Evolutionary conservation across 2,888 invertebrate genomes (phyloP).

Genomic region (Synergus japonicus): DNA sequence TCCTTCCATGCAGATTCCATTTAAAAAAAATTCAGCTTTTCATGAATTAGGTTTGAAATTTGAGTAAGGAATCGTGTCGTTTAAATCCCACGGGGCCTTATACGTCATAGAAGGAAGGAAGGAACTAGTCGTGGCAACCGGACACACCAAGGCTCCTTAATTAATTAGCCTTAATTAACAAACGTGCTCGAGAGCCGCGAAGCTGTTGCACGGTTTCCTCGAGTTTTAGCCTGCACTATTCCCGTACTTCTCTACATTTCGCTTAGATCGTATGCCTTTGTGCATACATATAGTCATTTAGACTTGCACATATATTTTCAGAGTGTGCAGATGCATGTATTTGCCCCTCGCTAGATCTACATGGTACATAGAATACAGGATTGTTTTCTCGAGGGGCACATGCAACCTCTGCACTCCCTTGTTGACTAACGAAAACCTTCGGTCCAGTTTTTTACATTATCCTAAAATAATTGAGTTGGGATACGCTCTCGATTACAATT

Average conservation of each 20-base stretch:
- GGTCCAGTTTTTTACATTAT: neutral
- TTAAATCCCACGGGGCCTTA: slow-evolving; percentile 51
- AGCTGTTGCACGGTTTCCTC: slow-evolving; percentile 52
- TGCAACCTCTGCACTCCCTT: slow-evolving; percentile 10
- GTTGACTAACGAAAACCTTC: neutral
- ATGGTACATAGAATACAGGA: neutral
- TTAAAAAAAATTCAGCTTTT: neutral
- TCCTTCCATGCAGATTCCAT: neutral
- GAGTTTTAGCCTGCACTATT: slow-evolving; percentile 30
- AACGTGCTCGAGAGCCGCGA: slow-evolving; percentile 65
- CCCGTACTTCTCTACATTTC: slow-evolving; percentile 5
- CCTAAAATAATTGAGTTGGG: neutral
- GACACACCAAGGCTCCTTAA: slow-evolving; percentile 67
- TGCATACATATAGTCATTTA: slow-evolving; percentile 10
- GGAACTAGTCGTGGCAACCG: slow-evolving; percentile 40
- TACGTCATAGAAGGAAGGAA: slow-evolving; percentile 50
- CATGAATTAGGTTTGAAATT: neutral
- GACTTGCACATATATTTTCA: neutral
- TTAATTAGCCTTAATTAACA: slow-evolving; percentile 75
- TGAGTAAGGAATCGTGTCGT: slow-evolving; percentile 42
- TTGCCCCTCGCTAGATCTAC: neutral
- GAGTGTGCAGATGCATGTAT: slow-evolving; percentile 3
- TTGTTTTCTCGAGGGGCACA: slow-evolving; percentile 32
- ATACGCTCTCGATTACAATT: neutral
- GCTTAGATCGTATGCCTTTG: slow-evolving; percentile 19